Evolutionary conservation across 2,888 invertebrate species (phyloP).

Genomic region (Hofmannophila pseudospretella): DNA sequence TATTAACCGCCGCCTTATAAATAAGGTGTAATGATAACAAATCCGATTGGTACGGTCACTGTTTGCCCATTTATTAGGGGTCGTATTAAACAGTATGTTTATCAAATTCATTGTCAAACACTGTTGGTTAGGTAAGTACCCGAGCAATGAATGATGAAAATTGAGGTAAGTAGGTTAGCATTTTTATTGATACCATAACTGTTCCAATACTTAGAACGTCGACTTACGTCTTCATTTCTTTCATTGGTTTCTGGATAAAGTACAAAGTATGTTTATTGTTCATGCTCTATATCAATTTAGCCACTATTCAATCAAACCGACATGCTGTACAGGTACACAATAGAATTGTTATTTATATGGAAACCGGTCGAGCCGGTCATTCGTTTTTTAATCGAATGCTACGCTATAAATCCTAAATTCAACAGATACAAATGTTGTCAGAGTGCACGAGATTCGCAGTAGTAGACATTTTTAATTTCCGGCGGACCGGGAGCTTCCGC

Average conservation of each 20-base stretch:
- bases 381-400: slow-evolving; percentile 11
- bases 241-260: too few relatives aligned
- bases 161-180: too few relatives aligned
- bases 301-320: not conserved
- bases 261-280: too few relatives aligned
- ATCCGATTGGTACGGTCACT: slow-evolving; percentile 15
- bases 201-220: too few relatives aligned
- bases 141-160: too few relatives aligned
- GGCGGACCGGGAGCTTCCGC: slow-evolving; percentile 54
- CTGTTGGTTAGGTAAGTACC: too few relatives aligned
- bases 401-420: slow-evolving; percentile 17
- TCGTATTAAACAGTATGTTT: slow-evolving; percentile 22
- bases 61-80: slow-evolving; percentile 28
- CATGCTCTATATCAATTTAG: not conserved
- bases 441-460: slow-evolving; percentile 9
- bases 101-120: slow-evolving; percentile 10
- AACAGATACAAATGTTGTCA: slow-evolving; percentile 12
- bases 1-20: slow-evolving; percentile 53
- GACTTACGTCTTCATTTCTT: too few relatives aligned
- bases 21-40: slow-evolving; percentile 58
- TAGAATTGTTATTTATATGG: slow-evolving; percentile 6
- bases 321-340: slow-evolving; percentile 1
- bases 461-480: slow-evolving; percentile 71
- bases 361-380: slow-evolving; percentile 8
- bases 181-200: too few relatives aligned